A percentile compares a stretch with the other conserved stretches of the same genome.
These are phyloP conservation scores for Strigops habroptila DNA, from an alignment of 2,113 vertebrate genomes.

Conservation along the genomic window DNA sequence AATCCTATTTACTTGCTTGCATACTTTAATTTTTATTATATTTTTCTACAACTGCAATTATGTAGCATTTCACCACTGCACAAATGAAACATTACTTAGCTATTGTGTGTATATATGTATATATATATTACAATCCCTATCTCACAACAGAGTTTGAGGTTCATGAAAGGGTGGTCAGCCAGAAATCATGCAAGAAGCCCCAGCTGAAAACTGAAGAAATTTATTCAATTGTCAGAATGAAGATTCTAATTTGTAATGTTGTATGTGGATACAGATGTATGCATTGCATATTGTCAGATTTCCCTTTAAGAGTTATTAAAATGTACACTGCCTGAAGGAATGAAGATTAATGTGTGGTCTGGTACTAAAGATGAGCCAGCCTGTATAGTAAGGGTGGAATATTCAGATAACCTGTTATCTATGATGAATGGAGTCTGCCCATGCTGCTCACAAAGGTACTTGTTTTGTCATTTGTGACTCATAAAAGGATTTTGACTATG, in stretches of 20 bases:
- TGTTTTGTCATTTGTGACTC: not conserved
- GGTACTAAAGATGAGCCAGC: not conserved
- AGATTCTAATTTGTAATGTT: not conserved
- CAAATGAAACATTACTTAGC: not conserved
- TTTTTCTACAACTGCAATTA: not conserved
- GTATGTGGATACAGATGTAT: not conserved
- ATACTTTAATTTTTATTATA: not conserved
- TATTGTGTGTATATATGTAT: rapidly evolving
- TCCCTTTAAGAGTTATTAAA: conserved; percentile 10
- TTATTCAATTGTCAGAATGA: not conserved
- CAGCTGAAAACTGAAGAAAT: rapidly evolving
- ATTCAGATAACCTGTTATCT: not conserved
- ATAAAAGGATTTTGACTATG: not conserved
- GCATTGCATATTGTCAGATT: not conserved
- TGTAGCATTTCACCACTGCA: not conserved
- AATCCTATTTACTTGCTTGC: not conserved
- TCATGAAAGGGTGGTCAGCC: not conserved
- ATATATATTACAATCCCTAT: not conserved
- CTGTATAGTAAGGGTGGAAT: not conserved
- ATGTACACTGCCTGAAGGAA: not conserved
- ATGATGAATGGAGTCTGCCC: not conserved
- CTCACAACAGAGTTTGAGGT: not conserved
- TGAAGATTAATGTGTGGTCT: not conserved
- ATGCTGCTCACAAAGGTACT: not conserved
- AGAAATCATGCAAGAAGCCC: not conserved